Conservation (phyloP, 2,113 vertebrate genomes). For the Caracal caracal region DNA sequence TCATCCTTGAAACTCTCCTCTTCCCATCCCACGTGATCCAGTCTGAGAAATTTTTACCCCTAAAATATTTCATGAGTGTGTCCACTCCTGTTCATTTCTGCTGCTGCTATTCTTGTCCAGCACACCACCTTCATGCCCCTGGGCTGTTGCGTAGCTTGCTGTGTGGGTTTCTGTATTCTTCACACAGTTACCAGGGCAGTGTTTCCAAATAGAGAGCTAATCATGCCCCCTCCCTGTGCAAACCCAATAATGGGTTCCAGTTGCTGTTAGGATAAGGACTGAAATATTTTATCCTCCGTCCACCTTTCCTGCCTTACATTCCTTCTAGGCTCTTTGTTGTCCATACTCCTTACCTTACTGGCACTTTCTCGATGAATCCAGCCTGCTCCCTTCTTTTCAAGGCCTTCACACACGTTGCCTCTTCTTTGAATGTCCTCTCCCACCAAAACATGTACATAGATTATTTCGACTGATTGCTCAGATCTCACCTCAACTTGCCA, state of each 20-base stretch:
- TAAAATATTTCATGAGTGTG: neutral
- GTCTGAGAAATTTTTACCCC: neutral
- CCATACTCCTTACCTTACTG: neutral
- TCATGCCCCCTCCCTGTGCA: neutral
- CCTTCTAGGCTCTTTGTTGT: no score
- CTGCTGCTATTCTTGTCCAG: neutral
- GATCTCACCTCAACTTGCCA: neutral
- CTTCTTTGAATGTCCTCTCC: neutral
- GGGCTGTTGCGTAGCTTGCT: neutral
- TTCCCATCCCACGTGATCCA: neutral
- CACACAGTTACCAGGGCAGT: neutral
- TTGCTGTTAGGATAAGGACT: neutral
- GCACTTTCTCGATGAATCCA: neutral
- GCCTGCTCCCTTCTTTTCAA: neutral
- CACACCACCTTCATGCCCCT: no score
- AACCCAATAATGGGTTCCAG: neutral
- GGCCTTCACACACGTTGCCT: neutral
- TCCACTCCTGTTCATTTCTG: neutral
- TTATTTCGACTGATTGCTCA: neutral
- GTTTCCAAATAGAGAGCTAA: neutral
- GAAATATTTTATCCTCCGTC: neutral
- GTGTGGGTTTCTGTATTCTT: neutral
- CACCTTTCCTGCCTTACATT: neutral
- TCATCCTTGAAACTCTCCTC: neutral
- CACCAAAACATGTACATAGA: neutral